Conservation (phyloP, 2,113 vertebrate species). For the Romanogobio albipinnatus region DNA sequence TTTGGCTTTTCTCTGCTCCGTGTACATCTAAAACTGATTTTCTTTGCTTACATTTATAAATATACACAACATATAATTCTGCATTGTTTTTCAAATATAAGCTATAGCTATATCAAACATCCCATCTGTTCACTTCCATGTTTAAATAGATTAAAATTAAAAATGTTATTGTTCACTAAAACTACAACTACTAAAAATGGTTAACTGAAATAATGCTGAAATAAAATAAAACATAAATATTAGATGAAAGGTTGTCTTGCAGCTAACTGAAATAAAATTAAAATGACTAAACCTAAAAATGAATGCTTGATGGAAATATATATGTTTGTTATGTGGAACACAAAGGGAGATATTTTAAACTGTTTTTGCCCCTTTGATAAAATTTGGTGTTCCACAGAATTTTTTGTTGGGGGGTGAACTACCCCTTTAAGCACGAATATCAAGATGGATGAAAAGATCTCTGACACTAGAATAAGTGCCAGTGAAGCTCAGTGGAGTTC, state of each 20-base stretch:
- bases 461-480: slow-evolving; percentile 31
- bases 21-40: background rate
- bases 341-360: background rate
- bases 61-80: background rate
- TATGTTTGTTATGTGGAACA: background rate
- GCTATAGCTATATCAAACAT: background rate
- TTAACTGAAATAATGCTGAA: background rate
- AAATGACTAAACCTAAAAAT: background rate
- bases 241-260: background rate
- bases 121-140: background rate
- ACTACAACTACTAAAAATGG: background rate
- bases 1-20: background rate
- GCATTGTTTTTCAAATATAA: background rate
- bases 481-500: slow-evolving; percentile 39
- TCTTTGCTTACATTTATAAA: background rate
- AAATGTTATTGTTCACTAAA: background rate
- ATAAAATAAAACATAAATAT: background rate
- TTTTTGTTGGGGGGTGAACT: background rate
- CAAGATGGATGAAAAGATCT: slow-evolving; percentile 19
- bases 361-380: background rate
- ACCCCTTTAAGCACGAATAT: background rate
- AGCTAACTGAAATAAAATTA: background rate
- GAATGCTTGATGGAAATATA: background rate
- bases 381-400: background rate
- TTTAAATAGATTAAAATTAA: background rate